Base-by-base conservation (phyloP, 2,113 vertebrate species). In the Taurulus bubalis region DNA sequence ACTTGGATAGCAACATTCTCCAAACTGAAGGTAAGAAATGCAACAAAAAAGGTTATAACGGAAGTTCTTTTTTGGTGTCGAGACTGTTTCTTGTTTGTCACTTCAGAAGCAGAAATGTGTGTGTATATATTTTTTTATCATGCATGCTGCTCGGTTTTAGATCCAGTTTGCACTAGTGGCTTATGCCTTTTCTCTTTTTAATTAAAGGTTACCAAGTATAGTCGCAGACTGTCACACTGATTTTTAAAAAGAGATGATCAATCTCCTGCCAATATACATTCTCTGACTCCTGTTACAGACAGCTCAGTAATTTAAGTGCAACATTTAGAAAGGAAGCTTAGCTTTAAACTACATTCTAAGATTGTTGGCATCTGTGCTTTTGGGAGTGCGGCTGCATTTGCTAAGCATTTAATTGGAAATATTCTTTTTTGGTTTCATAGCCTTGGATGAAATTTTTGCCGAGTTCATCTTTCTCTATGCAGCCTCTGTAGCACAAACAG, bases 11-110 rank as follows among this genome's bases (percentile, higher is more conserved):
- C 56, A 45, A 73, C 71, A 32, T 51, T 85, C 71, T 83, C 24
- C 75, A 84, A 75, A 79, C 64, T 79, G 22, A 85, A 91, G 92
- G 92, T 93, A 92, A 90, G 91, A 85, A 26, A 6, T 45, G 63
- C 16, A 2, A 32, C 2, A 32, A 32, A 32, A 32, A 32, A 32
- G 2, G 30, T 56, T 63, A 6, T 8, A 14, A 40, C 11, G 38
- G n/a, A 1, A n/a, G 42, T 16, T 38, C 8, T 3, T n/a, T 38
- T 45, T 22, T 66, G 5, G 18, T 12, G 45, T 10, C n/a, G 1
- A 26, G 18, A 9, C 30, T 3, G 26, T 74, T 74, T 4, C 22
- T 30, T 53, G 12, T 70, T 40, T 71, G 4, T 76, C 2, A 51
- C 18, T 38, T 45, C 7, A 10, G 20, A 26, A 15, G 0, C 30